phyloP scores from a whole-genome alignment of 2,888 invertebrate genomes.

The Himalopsyche anomala region DNA sequence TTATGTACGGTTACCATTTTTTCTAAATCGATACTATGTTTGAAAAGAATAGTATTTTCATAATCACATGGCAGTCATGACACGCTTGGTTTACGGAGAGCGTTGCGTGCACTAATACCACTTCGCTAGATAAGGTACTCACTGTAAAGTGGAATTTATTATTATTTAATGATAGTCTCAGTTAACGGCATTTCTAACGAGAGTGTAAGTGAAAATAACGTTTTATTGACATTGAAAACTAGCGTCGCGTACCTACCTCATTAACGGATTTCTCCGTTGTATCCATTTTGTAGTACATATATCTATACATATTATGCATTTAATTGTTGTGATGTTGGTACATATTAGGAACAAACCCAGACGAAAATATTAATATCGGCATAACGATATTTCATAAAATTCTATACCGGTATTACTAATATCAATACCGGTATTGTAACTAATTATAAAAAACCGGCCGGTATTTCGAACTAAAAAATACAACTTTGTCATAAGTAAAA shows the following conservation, averaged over 20 bases:
- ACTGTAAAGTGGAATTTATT: slow-evolving; percentile 13
- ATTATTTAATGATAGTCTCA: slow-evolving; percentile 18
- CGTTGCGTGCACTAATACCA: background rate
- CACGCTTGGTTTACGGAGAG: background rate
- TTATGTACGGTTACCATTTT: background rate
- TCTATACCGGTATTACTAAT: too few species aligned
- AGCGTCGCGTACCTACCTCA: background rate
- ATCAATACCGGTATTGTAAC: too few species aligned
- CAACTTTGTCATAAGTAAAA: too few species aligned
- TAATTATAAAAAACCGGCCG: too few species aligned
- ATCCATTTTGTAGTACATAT: background rate
- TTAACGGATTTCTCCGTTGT: background rate
- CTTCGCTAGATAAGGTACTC: background rate
- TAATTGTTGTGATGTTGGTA: too few species aligned
- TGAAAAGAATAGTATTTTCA: slow-evolving; percentile 2
- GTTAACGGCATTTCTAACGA: slow-evolving; percentile 15
- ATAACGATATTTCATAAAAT: too few species aligned
- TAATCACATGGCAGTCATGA: background rate
- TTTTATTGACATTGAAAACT: slow-evolving; percentile 34
- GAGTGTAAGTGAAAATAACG: slow-evolving; percentile 26
- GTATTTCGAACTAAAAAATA: too few species aligned
- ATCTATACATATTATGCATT: too few species aligned
- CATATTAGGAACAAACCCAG: too few species aligned
- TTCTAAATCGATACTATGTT: background rate
- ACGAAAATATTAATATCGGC: too few species aligned